A percentile compares a stretch with the other conserved stretches of the same genome.
Evolutionary conservation across 2,113 vertebrate genomes (phyloP).

Genomic region (Catharus fuscescens): DNA sequence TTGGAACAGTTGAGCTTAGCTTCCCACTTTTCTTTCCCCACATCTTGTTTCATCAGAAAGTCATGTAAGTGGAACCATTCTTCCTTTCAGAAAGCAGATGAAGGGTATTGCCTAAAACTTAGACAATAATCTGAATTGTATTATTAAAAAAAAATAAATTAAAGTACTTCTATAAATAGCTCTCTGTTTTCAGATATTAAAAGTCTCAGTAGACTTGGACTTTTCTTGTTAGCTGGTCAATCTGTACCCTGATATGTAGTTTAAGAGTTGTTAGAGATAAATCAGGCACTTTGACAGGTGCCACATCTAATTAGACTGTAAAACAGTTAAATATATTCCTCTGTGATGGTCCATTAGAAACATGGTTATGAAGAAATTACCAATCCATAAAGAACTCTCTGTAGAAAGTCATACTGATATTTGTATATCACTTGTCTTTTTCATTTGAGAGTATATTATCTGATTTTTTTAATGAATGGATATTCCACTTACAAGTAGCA

Average conservation of each 20-base stretch:
- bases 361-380: slow-evolving; percentile 5
- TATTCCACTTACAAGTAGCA: neutral
- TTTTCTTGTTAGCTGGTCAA: neutral
- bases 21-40: neutral
- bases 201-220: neutral
- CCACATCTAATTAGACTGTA: slow-evolving; percentile 43
- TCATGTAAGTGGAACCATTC: neutral
- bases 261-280: neutral
- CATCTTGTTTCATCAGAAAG: neutral
- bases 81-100: neutral
- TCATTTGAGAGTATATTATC: neutral
- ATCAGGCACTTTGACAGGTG: slow-evolving; percentile 51
- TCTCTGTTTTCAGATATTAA: neutral
- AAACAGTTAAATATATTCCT: slow-evolving; percentile 20
- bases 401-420: neutral
- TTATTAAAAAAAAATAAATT: neutral
- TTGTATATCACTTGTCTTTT: neutral
- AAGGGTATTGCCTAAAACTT: neutral
- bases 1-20: neutral
- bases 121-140: neutral
- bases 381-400: slow-evolving; percentile 41
- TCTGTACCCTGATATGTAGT: neutral
- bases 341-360: slow-evolving; percentile 10
- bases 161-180: neutral
- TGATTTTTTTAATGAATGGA: neutral